phyloP scores from a whole-genome alignment of 2,797 vertebrate genomes.

The Hafferia zeledoni region DNA sequence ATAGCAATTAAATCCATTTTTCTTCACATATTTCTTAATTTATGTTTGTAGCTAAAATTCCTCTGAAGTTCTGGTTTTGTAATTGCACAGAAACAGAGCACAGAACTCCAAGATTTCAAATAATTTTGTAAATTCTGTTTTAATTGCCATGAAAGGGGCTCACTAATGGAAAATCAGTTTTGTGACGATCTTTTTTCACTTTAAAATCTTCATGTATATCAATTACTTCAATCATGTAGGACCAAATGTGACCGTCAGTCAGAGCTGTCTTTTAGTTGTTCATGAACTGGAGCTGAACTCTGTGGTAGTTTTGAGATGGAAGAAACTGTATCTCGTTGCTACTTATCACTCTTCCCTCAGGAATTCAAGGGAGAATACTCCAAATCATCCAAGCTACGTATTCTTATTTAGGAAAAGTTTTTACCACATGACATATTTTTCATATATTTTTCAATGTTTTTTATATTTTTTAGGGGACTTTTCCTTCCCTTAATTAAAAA shows the following conservation, averaged over 20 bases:
- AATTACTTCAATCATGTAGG: not conserved
- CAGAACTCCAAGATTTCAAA: not conserved
- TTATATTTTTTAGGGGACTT: not conserved
- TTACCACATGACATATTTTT: not conserved
- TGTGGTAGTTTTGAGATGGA: not conserved
- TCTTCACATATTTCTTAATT: not conserved
- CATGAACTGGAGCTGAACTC: not conserved
- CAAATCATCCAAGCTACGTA: not conserved
- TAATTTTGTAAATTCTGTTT: not conserved
- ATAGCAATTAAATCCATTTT: not conserved
- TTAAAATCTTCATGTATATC: not conserved
- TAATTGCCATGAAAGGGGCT: not conserved
- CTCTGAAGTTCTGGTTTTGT: not conserved
- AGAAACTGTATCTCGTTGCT: not conserved
- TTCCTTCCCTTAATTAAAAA: not conserved
- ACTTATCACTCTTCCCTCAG: not conserved
- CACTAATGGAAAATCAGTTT: not conserved
- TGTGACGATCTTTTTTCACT: not conserved
- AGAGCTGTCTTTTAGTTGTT: not conserved
- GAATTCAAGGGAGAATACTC: not conserved
- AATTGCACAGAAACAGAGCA: not conserved
- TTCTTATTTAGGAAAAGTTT: not conserved
- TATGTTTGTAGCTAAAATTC: not conserved
- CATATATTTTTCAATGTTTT: not conserved
- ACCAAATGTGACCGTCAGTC: not conserved